Evolutionary conservation across 2,797 vertebrate genomes (phyloP), one percentile per base, ranked within the genome.

Genomic region (Rhynchonycteris naso): DNA sequence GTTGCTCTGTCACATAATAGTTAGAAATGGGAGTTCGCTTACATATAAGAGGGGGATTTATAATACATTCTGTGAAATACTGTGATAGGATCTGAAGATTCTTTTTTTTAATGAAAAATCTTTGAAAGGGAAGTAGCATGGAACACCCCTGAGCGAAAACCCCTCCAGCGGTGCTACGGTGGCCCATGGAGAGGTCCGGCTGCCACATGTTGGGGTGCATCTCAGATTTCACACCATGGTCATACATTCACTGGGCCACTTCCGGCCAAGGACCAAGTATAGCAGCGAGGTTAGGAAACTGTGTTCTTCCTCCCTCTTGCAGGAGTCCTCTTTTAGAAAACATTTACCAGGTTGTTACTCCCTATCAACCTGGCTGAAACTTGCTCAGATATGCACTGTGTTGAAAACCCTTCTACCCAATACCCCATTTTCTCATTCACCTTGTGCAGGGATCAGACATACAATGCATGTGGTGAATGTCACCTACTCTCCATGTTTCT

Each of bases 391-490:
- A 1, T 19, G 15, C 24, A 24, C 21, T 12, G 7, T 43, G 16
- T 16, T 24, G 5, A 26, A 30, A 0, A 18, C 21, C 30, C 52
- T 61, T n/a, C n/a, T 11, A 30, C 12, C 33, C 26, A n/a, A 0
- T 6, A 8, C 1, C 35, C 0, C 1, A 1, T 33, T 24, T 61
- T 26, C 52, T 75, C 21, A 5, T 4, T 58, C 18, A 28, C 21
- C 5, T 24, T 69, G 12, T 18, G 4, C 4, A 38, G 21, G 65
- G 47, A 11, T 38, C 43, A 76, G 47, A 38, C 6, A 2, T 14
- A 4, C 12, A 43, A 30, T 0, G 8, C 1, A 9, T 4, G 4
- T 0, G 1, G 5, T 30, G 0, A 33, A 26, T 38, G 35, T 2
- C 0, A 24, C 22, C 10, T 66, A 30, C 30, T 50, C 59, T 28